Base-by-base conservation (phyloP, 2,113 vertebrate species). In the Lophius piscatorius region DNA sequence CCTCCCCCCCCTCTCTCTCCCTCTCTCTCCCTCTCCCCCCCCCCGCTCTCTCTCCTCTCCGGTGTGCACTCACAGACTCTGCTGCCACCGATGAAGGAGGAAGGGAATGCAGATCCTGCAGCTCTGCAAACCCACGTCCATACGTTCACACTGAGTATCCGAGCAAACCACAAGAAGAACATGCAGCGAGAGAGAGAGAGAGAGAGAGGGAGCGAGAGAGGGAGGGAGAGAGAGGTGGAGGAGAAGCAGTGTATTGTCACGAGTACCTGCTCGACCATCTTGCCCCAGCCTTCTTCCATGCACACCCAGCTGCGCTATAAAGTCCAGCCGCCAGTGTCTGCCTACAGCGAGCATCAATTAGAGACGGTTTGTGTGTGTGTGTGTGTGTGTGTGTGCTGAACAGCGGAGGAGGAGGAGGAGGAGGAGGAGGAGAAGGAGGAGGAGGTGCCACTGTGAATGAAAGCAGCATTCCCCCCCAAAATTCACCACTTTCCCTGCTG, bases 191-290 rank as follows among this genome's bases (percentile, higher is more conserved):
- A 33, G 21, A 64, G 20, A 45, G 39, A 40, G n/a, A 14, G 3
- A 24, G 6, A 9, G 28, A 22, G 28, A 21, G 34, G 5, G 28
- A 18, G 29, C 36, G n/a, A 55, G 35, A 23, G 7, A 18, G 36
- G 21, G 13, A 26, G 21, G 39, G 12, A 35, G 44, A 16, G 28
- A 46, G 41, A 33, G 26, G 59, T 31, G 31, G 18, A 39, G 84
- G 87, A 72, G 34, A 47, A n/a, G 56, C 26, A 87, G 46, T 31
- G 57, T 66, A 50, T 66, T 65, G 21, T 61, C 55, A 90, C 59
- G 70, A 81, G 88, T 93, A 95, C 93, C 93, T 97, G 93, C 92
- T 88, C 92, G 74, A 93, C 94, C 93, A 94, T 94, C 29, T 87
- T 90, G 89, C 80, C 91, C 83, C 80, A 89, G 91, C 87, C 91